Base-by-base conservation (phyloP, 1,140 invertebrate genomes). In the Zophobas atratus region DNA sequence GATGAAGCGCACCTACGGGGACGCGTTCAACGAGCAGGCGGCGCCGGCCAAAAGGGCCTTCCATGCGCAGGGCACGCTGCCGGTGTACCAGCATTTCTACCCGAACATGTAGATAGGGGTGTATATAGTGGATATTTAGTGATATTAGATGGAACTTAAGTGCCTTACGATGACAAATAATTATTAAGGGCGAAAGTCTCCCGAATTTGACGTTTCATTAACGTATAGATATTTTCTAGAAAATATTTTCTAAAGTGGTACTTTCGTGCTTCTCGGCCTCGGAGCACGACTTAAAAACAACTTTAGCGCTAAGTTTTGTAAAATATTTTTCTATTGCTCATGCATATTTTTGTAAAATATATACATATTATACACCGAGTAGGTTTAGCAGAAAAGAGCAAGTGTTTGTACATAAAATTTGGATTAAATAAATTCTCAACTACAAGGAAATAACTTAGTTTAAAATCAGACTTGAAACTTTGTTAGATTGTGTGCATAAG, bases 31-130 rank as follows among this genome's bases (percentile, higher is more conserved):
- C 86, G 5, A 88, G 87, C 39, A 79, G 90, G 8, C 88, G 87
- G 1, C 84, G 83, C 34, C 82, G 80, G 75, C 86, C 84, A 77
- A 88, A 87, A 77, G 87, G 83, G 71, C 84, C 87, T 74, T 87
- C 88, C 86, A 84, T 88, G 81, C 79, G 85, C 72, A 34, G 83
- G 77, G 82, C 87, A n/a, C 85, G 84, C 82, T 73, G 81, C 87
- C 86, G 72, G 88, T 87, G n/a, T 93, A 87, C 86, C 90, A 82
- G 70, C 88, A 38, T 72, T 91, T 79, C 87, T 80, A 90, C 88
- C 83, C 85, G 82, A 79, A 87, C 84, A 77, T 90, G 86, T 89
- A 88, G 88, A 63, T 83, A 80, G 0, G 43, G 43, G 6, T 36
- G 6, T 57, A 35, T 57, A 8, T 53, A 2, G 49, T n/a, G 0